A percentile compares a stretch with the other conserved stretches of the same genome.
phyloP scores from a whole-genome alignment of 2,888 invertebrate genomes.

The Trichopoda pennipes region DNA sequence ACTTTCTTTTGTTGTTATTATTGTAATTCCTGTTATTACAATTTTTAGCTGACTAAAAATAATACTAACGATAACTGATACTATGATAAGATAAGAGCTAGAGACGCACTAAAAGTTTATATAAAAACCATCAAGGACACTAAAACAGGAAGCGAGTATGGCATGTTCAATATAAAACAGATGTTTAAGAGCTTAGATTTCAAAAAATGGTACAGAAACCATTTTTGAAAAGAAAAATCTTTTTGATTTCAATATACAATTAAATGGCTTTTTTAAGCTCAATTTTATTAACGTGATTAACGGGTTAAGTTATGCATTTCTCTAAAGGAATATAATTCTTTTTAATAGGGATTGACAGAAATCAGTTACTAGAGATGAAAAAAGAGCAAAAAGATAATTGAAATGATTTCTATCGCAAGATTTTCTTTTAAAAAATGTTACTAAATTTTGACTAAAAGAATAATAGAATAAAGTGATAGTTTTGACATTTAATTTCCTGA shows the following conservation, averaged over 20 bases:
- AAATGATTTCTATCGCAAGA: no score
- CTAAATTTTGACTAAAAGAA: no score
- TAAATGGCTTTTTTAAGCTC: not conserved
- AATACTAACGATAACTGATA: slow-evolving; percentile 1
- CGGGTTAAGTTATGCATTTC: not conserved
- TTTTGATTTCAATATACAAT: not conserved
- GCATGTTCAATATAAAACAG: slow-evolving; percentile 76
- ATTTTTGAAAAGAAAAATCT: slow-evolving; percentile 10
- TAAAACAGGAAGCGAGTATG: slow-evolving; percentile 77
- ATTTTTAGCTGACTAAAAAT: slow-evolving; percentile 45
- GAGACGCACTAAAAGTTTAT: slow-evolving; percentile 12
- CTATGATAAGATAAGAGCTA: not conserved
- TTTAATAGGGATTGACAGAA: no score
- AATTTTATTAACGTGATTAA: not conserved
- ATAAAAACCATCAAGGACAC: slow-evolving; percentile 68
- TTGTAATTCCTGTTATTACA: slow-evolving; percentile 53
- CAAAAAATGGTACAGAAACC: slow-evolving; percentile 5
- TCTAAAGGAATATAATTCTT: not conserved
- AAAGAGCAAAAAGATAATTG: no score
- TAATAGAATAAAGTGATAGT: no score
- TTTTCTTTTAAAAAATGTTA: no score
- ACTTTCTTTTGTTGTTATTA: not conserved
- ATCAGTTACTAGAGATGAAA: no score
- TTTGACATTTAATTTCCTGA: no score
- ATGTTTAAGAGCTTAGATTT: slow-evolving; percentile 69